Evolutionary conservation across 2,113 vertebrate species (phyloP).

Genomic region (Calypte anna): DNA sequence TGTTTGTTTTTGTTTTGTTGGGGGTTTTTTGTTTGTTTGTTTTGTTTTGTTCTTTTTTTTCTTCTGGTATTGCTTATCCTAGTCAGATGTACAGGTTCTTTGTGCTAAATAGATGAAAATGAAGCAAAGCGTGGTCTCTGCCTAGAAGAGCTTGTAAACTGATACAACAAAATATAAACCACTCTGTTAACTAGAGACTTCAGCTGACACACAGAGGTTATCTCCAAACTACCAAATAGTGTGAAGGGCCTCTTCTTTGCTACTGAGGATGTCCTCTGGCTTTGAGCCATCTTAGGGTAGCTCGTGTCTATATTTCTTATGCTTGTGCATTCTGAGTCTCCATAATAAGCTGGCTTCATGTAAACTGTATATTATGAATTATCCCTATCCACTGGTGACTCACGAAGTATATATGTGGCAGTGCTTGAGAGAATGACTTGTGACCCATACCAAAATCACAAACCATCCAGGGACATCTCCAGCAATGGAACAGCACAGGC

Average conservation of each 20-base stretch:
- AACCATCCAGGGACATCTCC: background rate
- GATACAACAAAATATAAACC: background rate
- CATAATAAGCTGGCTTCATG: background rate
- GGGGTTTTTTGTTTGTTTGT: no score
- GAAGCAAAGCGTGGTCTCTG: background rate
- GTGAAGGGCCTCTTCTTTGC: background rate
- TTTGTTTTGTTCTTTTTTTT: background rate
- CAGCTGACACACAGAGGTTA: background rate
- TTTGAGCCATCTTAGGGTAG: background rate
- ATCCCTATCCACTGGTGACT: background rate
- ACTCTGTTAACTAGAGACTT: background rate
- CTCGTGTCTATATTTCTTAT: background rate
- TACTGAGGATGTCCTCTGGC: background rate
- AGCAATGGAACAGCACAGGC: rapidly evolving
- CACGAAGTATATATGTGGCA: background rate
- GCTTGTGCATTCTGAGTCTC: background rate
- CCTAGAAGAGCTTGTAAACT: background rate
- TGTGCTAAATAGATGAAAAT: background rate
- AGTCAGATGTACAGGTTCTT: background rate
- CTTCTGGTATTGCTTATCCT: background rate
- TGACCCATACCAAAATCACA: background rate
- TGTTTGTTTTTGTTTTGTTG: no score
- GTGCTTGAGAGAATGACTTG: rapidly evolving
- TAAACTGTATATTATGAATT: background rate
- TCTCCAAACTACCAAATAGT: background rate